These are phyloP conservation scores for Typhlichthys subterraneus DNA, from an alignment of 2,797 vertebrate genomes.

Conservation along the genomic window DNA sequence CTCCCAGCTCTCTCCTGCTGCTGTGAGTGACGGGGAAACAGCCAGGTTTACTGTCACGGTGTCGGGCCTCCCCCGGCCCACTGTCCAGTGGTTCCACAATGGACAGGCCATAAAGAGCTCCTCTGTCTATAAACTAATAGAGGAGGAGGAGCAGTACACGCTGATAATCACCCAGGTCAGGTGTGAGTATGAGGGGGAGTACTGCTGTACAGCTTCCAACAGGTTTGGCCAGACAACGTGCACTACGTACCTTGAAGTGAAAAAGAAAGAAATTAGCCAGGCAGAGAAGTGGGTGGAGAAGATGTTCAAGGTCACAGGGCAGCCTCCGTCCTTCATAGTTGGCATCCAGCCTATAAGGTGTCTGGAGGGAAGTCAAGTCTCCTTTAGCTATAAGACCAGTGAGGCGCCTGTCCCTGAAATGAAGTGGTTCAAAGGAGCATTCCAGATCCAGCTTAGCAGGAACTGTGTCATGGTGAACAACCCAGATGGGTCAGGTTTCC, in stretches of 20 bases:
- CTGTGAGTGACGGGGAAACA: conserved; percentile 79
- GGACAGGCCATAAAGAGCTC: conserved; percentile 75
- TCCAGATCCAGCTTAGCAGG: conserved; percentile 73
- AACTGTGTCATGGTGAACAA: conserved; percentile 73
- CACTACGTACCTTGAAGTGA: conserved; percentile 83
- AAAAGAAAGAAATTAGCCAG: conserved; percentile 64
- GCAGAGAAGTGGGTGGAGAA: conserved; percentile 79
- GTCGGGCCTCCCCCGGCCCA: conserved; percentile 84
- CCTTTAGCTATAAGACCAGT: conserved; percentile 78
- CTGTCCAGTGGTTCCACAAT: conserved; percentile 89
- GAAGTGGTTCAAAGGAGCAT: conserved; percentile 84
- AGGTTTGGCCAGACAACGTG: conserved; percentile 80
- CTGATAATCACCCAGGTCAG: conserved; percentile 83
- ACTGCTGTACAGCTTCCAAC: conserved; percentile 85
- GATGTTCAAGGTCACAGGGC: conserved; percentile 76
- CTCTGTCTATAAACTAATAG: conserved; percentile 78
- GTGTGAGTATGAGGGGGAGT: conserved; percentile 86
- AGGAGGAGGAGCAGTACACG: conserved; percentile 83
- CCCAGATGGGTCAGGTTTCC: conserved; percentile 82
- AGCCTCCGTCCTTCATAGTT: conserved; percentile 79
- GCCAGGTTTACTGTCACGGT: conserved; percentile 84
- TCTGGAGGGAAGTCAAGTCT: conserved; percentile 73
- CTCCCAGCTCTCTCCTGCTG: conserved; percentile 75
- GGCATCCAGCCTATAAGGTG: conserved; percentile 75
- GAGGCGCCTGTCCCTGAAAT: conserved; percentile 81